phyloP scores from a whole-genome alignment of 2,888 invertebrate genomes.

The Eudasyphora cyanicolor region DNA sequence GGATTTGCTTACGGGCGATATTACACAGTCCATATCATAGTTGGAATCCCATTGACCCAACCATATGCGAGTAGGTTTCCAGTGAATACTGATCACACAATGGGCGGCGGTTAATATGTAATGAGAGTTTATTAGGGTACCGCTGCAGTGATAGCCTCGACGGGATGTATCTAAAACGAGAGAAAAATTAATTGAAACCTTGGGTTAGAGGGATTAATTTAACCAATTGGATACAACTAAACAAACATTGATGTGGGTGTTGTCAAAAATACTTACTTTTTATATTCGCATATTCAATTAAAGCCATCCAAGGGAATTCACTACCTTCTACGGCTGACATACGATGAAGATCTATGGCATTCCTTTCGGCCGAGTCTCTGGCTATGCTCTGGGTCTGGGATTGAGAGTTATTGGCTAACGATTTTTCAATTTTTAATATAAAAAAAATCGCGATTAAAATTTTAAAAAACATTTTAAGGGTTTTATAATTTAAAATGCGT shows the following conservation, averaged over 20 bases:
- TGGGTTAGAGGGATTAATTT: no score
- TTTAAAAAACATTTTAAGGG: no score
- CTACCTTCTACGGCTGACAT: neutral
- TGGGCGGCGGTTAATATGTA: slow-evolving; percentile 89
- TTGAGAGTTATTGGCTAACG: neutral
- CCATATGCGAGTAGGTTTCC: neutral
- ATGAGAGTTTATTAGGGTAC: slow-evolving; percentile 83
- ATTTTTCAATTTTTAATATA: no score
- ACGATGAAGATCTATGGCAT: neutral
- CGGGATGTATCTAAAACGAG: neutral
- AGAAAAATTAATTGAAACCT: no score
- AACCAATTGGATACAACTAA: no score
- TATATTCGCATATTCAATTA: neutral
- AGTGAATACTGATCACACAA: slow-evolving; percentile 29
- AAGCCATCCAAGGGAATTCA: neutral
- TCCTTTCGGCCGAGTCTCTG: no score
- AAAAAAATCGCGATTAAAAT: no score
- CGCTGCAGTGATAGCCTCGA: slow-evolving; percentile 86
- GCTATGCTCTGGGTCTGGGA: no score
- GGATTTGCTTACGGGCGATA: neutral
- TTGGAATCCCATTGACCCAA: no score
- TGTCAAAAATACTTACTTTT: neutral
- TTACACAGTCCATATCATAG: neutral
- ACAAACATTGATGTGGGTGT: neutral
- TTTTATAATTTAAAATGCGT: no score